Evolutionary conservation across 2,113 vertebrate species (phyloP), one percentile per base, ranked within the genome.

Genomic region (Egretta garzetta): DNA sequence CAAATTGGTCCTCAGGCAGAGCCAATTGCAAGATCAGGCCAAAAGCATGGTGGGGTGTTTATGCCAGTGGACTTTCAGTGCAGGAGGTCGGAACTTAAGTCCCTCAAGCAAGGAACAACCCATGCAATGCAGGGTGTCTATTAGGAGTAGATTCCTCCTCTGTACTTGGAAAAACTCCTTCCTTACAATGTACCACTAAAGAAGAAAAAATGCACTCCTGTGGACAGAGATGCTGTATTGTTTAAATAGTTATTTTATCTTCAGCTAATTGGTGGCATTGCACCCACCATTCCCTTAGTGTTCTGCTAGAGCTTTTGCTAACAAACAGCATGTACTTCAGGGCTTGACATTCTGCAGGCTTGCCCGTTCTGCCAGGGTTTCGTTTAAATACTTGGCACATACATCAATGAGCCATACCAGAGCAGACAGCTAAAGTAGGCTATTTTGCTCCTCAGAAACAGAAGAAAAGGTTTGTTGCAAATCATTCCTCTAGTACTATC

Each of bases 321-420:
- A 66, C 91, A 98, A 98, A 97, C 94, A 98, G 58, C 94, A 68
- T 3, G 8, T 22, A 33, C 89, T 89, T 70, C 91, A 95, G 97
- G 95, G 93, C 83, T 15, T 83, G 80, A 23, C 86, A 86, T 94
- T 80, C 93, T 86, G 50, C 85, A 37, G 24, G 67, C 24, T 92
- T 93, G 91, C 81, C 93, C 90, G 74, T 52, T 96, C 96, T 96
- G 94, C 94, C 96, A 90, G 89, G 77, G 90, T 82, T 96, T 89
- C 24, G 1, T 97, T 97, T 95, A 70, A 58, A 64, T 11, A 2
- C 75, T 93, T 97, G 97, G 98, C 97, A 71, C 52, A 5, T 5
- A 92, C 80, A 97, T 97, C 96, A 94, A 6, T 72, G 88, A 94
- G 80, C 68, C 72, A 26, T 72, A 90, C 56, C 1, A 11, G 77